Conservation (phyloP, 2,797 vertebrate species). For the Brachymystax lenok region DNA sequence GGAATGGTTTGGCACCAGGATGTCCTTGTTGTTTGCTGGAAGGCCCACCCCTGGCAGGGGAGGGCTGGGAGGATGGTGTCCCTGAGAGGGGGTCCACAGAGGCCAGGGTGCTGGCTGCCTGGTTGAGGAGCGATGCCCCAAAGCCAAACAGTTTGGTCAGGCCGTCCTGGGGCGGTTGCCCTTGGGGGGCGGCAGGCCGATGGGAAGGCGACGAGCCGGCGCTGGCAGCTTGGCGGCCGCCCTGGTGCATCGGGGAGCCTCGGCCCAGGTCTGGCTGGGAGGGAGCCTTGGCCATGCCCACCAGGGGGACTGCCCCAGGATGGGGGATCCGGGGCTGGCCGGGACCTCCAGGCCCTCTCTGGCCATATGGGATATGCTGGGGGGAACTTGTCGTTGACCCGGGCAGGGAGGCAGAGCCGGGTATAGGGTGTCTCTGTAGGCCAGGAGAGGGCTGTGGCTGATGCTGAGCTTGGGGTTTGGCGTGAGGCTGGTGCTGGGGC, state of each 20-base stretch:
- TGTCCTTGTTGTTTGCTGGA: slow-evolving; percentile 66
- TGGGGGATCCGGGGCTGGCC: slow-evolving; percentile 75
- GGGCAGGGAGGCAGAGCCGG: slow-evolving; percentile 28
- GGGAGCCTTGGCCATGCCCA: slow-evolving; percentile 80
- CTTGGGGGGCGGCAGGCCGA: slow-evolving; percentile 73
- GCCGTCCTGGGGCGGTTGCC: slow-evolving; percentile 86
- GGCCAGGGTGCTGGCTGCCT: slow-evolving; percentile 96
- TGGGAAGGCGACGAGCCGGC: slow-evolving; percentile 80
- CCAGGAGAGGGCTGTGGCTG: slow-evolving; percentile 44
- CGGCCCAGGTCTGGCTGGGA: slow-evolving; percentile 83
- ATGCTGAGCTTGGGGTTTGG: slow-evolving; percentile 25
- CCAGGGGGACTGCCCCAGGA: slow-evolving; percentile 74
- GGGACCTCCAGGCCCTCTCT: slow-evolving; percentile 63
- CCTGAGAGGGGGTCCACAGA: slow-evolving; percentile 86
- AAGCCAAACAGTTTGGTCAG: slow-evolving; percentile 97
- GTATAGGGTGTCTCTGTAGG: slow-evolving; percentile 63
- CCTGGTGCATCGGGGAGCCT: slow-evolving; percentile 80
- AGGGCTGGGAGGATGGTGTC: slow-evolving; percentile 79
- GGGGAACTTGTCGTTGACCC: slow-evolving; percentile 56
- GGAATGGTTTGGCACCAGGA: slow-evolving; percentile 70
- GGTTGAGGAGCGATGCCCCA: slow-evolving; percentile 94
- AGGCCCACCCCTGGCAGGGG: slow-evolving; percentile 81
- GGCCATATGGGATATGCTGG: slow-evolving; percentile 63
- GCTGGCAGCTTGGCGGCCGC: slow-evolving; percentile 65
- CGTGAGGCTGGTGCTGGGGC: neutral